phyloP scores from a whole-genome alignment of 2,888 invertebrate genomes.

The Thymelicus sylvestris region DNA sequence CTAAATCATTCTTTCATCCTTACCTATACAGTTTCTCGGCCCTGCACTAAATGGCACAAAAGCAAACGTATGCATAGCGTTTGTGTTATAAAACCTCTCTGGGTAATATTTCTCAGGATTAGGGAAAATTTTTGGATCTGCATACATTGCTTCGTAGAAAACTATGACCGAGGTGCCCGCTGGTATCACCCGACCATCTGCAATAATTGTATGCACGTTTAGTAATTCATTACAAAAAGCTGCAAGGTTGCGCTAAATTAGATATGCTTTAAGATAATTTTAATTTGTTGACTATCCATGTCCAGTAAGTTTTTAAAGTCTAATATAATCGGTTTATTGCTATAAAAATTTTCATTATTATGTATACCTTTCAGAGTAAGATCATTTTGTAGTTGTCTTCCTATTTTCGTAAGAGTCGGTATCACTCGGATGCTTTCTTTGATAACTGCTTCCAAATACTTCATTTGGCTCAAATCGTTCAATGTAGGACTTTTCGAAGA shows the following conservation, averaged over 20 bases:
- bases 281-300: no score
- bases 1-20: constrained; percentile 23
- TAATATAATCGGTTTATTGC: no score
- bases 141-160: constrained; percentile 51
- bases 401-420: constrained; percentile 54
- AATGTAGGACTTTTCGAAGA: constrained; percentile 45
- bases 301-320: no score
- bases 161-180: constrained; percentile 50
- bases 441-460: constrained; percentile 55
- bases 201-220: constrained; percentile 19
- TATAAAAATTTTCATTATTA: no score
- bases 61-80: constrained; percentile 47
- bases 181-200: constrained; percentile 53
- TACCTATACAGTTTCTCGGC: constrained; percentile 55
- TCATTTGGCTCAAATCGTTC: constrained; percentile 53
- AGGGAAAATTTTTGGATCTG: constrained; percentile 48
- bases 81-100: constrained; percentile 49
- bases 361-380: constrained; percentile 49
- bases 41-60: constrained; percentile 55
- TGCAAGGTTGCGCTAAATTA: no score
- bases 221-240: no score
- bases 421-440: constrained; percentile 54
- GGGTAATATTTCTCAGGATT: constrained; percentile 52
- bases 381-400: constrained; percentile 51
- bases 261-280: no score